phyloP scores from a whole-genome alignment of 37 sponge, comb jelly and placozoan species.

The Theonella swinhoei region DNA sequence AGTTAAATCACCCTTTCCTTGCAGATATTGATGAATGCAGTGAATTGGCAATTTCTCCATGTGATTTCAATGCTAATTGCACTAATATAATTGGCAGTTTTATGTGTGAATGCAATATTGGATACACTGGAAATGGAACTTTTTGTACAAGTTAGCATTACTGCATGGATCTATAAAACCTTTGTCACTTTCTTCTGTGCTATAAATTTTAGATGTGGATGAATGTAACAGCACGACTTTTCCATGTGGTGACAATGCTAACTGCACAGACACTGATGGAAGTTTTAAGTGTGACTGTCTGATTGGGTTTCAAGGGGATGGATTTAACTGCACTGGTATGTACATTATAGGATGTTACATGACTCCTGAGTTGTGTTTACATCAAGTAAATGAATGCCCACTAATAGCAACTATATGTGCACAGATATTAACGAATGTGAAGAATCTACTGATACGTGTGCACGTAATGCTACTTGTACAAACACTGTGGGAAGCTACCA shows the following conservation, averaged over 20 bases:
- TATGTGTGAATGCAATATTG: constrained; percentile 8
- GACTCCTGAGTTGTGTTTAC: too few species aligned
- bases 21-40: constrained; percentile 49
- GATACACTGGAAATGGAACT: constrained; percentile 20
- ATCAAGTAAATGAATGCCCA: too few species aligned
- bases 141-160: constrained; percentile 11
- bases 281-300: not conserved
- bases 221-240: not conserved
- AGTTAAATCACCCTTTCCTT: too few species aligned
- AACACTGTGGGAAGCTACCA: constrained; percentile 21
- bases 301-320: not conserved
- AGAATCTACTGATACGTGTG: not conserved
- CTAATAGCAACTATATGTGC: too few species aligned
- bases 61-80: constrained; percentile 8
- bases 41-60: not conserved
- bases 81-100: constrained; percentile 22
- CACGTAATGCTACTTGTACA: not conserved
- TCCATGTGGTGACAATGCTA: not conserved
- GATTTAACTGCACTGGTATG: not conserved
- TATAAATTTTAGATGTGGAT: not conserved
- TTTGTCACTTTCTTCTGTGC: too few species aligned
- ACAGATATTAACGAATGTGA: constrained; percentile 18
- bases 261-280: not conserved
- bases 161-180: too few species aligned
- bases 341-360: too few species aligned